Conservation (phyloP, 2,113 vertebrate species). For the Tretioscincus oriximinensis region DNA sequence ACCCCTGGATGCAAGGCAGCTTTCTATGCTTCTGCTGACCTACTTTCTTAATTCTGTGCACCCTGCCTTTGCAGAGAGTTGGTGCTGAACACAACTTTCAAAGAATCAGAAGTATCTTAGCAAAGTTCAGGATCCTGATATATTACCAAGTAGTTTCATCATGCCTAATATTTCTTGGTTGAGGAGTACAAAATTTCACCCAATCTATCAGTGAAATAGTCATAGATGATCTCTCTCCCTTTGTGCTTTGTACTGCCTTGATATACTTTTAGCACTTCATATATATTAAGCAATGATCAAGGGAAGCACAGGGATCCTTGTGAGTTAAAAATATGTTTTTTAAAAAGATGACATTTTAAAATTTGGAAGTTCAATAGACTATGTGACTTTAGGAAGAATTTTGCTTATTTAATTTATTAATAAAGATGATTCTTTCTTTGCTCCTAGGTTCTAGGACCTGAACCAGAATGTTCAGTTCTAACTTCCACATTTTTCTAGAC, state of each 20-base stretch:
- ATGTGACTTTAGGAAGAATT: too few species aligned
- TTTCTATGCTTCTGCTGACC: too few species aligned
- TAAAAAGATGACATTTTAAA: too few species aligned
- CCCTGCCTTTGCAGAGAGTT: fast-evolving
- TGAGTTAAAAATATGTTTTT: too few species aligned
- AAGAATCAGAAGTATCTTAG: conserved; percentile 12
- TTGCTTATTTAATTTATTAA: too few species aligned
- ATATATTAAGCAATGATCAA: conserved; percentile 7
- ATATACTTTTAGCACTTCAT: neutral
- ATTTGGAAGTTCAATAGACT: too few species aligned
- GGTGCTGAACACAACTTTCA: conserved; percentile 7
- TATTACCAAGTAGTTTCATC: neutral
- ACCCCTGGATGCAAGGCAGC: too few species aligned
- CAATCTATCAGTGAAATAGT: neutral
- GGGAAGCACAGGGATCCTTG: neutral
- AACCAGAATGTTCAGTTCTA: too few species aligned
- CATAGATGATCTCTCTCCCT: neutral
- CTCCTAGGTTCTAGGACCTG: too few species aligned
- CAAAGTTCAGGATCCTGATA: neutral
- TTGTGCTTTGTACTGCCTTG: conserved; percentile 5
- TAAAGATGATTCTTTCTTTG: too few species aligned
- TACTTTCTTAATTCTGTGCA: neutral
- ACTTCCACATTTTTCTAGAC: too few species aligned
- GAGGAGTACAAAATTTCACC: neutral
- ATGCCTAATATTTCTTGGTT: neutral